These are phyloP conservation scores for Amphipoea oculea DNA, from an alignment of 2,888 invertebrate species.

Conservation along the genomic window DNA sequence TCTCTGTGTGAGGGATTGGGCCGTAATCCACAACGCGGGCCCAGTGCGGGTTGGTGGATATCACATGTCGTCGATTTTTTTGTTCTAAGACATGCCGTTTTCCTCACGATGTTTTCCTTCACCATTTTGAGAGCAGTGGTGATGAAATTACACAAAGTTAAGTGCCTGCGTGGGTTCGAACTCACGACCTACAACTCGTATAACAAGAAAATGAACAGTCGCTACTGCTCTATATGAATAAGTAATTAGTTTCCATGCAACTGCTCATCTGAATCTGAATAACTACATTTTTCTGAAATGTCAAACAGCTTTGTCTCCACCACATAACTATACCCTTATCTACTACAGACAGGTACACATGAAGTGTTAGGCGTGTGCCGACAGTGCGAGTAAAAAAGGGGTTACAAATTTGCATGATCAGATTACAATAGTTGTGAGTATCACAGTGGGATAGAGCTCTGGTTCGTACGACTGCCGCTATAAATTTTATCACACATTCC, in stretches of 20 bases:
- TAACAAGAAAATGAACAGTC: neutral
- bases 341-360: slow-evolving; percentile 7
- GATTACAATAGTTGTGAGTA: slow-evolving; percentile 65
- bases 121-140: too few relatives aligned
- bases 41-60: too few relatives aligned
- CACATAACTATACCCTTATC: slow-evolving; percentile 9
- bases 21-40: too few relatives aligned
- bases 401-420: slow-evolving; percentile 76
- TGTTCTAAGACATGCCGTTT: too few relatives aligned
- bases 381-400: slow-evolving; percentile 51
- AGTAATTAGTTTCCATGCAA: neutral
- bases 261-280: neutral
- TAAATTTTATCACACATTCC: slow-evolving; percentile 83
- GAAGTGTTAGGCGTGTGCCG: slow-evolving; percentile 39
- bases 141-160: too few relatives aligned
- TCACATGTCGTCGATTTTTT: too few relatives aligned
- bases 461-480: slow-evolving; percentile 81
- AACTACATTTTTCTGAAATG: neutral
- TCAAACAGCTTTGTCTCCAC: neutral
- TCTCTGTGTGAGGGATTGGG: too few relatives aligned
- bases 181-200: too few relatives aligned
- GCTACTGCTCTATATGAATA: too few relatives aligned
- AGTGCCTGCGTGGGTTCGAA: too few relatives aligned
- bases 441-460: slow-evolving; percentile 81
- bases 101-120: too few relatives aligned